Percentiles rank a stretch among this genome's conserved stretches.
Evolutionary conservation across 2,797 vertebrate genomes (phyloP).

Genomic region (Acrossocheilus fasciatus): DNA sequence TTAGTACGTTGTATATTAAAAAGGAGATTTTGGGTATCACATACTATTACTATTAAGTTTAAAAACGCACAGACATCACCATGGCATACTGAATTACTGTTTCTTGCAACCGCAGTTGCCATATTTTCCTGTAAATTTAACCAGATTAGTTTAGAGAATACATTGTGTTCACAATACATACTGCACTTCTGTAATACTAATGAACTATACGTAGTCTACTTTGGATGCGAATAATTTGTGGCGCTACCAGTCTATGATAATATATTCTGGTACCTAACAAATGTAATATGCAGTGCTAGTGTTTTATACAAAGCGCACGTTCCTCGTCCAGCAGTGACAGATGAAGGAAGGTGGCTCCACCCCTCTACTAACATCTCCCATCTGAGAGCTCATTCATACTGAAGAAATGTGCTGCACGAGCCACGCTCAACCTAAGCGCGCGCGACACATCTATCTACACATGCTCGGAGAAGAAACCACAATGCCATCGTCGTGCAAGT

Average conservation of each 20-base stretch:
- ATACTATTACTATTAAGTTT: neutral
- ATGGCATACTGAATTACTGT: neutral
- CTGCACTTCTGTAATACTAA: neutral
- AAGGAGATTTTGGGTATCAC: neutral
- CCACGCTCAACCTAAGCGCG: constrained; percentile 3
- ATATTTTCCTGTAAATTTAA: neutral
- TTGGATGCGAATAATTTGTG: neutral
- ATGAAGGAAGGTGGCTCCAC: constrained; percentile 44
- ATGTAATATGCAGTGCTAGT: neutral
- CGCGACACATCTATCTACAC: constrained; percentile 18
- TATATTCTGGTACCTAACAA: neutral
- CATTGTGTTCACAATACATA: neutral
- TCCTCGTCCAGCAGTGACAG: constrained; percentile 50
- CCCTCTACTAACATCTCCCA: constrained; percentile 54
- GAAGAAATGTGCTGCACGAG: constrained; percentile 39
- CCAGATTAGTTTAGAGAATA: neutral
- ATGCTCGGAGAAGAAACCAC: constrained; percentile 10
- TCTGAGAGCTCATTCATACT: constrained; percentile 62
- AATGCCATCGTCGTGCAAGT: neutral
- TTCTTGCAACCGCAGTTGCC: neutral
- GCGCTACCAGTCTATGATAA: neutral
- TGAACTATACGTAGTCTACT: neutral
- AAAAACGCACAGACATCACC: neutral
- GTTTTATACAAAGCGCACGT: neutral
- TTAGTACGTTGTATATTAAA: neutral